These are phyloP conservation scores for Cichladusa arquata DNA, from an alignment of 2,113 vertebrate genomes.

Conservation along the genomic window DNA sequence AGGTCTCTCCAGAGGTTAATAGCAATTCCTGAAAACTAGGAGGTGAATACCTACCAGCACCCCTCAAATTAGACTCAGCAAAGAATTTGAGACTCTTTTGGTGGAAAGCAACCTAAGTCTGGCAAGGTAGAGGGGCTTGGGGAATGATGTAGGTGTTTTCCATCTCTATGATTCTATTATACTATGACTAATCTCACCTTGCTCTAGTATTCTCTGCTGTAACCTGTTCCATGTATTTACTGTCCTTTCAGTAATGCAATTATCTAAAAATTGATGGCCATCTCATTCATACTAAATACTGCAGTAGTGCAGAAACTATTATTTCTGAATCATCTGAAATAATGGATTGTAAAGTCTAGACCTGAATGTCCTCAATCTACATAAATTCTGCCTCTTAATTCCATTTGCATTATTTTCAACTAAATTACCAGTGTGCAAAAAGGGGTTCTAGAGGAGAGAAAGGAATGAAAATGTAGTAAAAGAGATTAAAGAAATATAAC, in stretches of 20 bases:
- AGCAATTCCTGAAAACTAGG: background rate
- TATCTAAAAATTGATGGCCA: background rate
- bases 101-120: background rate
- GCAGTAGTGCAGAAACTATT: too few relatives aligned
- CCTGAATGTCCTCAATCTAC: background rate
- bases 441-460: background rate
- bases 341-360: background rate
- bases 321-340: conserved; percentile 13
- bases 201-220: background rate
- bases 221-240: background rate
- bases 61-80: background rate
- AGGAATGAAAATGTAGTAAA: background rate
- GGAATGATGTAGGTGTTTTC: background rate
- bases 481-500: background rate
- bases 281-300: background rate
- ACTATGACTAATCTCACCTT: background rate
- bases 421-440: background rate
- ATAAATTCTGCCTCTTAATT: background rate
- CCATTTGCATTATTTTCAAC: background rate
- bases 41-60: background rate
- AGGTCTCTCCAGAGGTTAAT: background rate
- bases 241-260: conserved; percentile 22
- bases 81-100: background rate
- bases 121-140: background rate
- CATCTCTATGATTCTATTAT: background rate